Percentiles rank a stretch among this genome's conserved stretches.
Conservation (phyloP, 1,140 invertebrate species). For the Psix sp. region DNA sequence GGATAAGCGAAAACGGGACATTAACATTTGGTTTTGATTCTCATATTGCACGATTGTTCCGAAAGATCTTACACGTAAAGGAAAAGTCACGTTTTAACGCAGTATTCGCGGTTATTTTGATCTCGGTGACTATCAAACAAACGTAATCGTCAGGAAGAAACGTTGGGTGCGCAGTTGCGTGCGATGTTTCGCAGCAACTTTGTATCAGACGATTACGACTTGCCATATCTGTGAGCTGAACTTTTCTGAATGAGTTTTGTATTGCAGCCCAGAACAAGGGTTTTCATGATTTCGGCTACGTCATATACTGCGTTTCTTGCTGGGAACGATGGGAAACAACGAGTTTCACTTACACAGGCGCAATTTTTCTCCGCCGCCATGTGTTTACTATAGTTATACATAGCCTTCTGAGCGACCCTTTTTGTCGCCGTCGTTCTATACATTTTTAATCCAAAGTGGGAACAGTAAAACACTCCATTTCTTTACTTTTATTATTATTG, state of each 20-base stretch:
- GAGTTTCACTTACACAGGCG: conserved; percentile 32
- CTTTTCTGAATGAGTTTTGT: conserved; percentile 52
- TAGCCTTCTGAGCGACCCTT: conserved; percentile 15
- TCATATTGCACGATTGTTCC: not conserved
- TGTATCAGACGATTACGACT: conserved; percentile 41
- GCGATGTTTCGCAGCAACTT: conserved; percentile 31
- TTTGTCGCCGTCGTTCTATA: conserved; percentile 38
- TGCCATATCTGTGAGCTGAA: conserved; percentile 15
- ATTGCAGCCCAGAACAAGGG: conserved; percentile 22
- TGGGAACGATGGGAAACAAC: conserved; percentile 41
- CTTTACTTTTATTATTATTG: conserved; percentile 34
- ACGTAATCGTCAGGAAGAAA: conserved; percentile 31
- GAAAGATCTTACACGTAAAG: conserved; percentile 3
- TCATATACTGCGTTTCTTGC: conserved; percentile 10
- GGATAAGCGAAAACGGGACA: too few species aligned
- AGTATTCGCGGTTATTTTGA: conserved; percentile 22
- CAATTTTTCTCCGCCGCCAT: conserved; percentile 15
- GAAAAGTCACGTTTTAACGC: conserved; percentile 11
- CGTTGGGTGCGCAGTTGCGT: conserved; percentile 31
- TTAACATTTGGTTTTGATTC: too few species aligned
- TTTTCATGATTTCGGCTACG: conserved; percentile 23
- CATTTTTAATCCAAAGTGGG: conserved; percentile 48
- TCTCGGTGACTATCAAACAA: conserved; percentile 32
- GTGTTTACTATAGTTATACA: conserved; percentile 34
- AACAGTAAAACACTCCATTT: conserved; percentile 43